A percentile compares a stretch with the other conserved stretches of the same genome.
Conservation (phyloP, 2,888 invertebrate species). For the Drosophila mayaguana region DNA sequence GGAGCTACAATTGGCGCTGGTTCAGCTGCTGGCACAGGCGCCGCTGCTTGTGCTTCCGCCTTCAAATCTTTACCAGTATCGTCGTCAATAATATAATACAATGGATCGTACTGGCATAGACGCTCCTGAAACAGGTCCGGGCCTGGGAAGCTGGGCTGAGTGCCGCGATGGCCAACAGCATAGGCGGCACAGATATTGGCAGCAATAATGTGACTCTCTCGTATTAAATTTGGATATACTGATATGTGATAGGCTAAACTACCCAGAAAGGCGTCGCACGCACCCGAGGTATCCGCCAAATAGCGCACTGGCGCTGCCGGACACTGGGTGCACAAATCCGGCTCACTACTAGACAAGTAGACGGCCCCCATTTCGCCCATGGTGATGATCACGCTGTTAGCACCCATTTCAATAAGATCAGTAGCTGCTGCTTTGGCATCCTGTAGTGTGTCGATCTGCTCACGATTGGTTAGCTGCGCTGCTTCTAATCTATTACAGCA, state of each 20-base stretch:
- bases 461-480: conserved; percentile 87
- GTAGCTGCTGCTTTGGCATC: conserved; percentile 89
- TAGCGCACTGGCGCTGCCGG: conserved; percentile 87
- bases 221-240: conserved; percentile 86
- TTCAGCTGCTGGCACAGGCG: neutral
- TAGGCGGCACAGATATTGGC: conserved; percentile 92
- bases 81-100: conserved; percentile 22
- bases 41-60: no score
- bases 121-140: conserved; percentile 2
- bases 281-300: conserved; percentile 95
- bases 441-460: conserved; percentile 51
- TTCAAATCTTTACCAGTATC: neutral
- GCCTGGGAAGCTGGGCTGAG: conserved; percentile 58
- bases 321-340: conserved; percentile 87
- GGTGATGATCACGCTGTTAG: conserved; percentile 93
- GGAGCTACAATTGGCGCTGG: neutral
- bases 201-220: conserved; percentile 90
- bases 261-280: conserved; percentile 96
- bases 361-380: conserved; percentile 93
- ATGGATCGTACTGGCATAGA: conserved; percentile 35
- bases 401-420: conserved; percentile 89
- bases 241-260: conserved; percentile 93
- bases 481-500: conserved; percentile 97
- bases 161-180: conserved; percentile 87
- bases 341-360: conserved; percentile 86